Conservation (phyloP, 2,113 vertebrate genomes). For the Orycteropus afer region DNA sequence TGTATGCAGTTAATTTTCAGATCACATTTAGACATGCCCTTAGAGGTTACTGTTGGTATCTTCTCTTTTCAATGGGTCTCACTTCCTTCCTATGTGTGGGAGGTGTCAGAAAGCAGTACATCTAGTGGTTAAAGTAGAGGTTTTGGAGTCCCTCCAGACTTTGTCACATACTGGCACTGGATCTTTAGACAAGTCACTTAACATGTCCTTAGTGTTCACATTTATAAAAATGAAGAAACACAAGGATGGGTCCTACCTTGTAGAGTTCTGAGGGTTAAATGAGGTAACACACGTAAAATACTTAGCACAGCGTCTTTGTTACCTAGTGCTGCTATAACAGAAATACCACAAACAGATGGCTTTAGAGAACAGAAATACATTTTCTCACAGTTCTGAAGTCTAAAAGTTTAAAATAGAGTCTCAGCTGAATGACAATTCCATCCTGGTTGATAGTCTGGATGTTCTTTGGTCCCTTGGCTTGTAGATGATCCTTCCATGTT, state of each 20-base stretch:
- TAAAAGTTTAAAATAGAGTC: not conserved
- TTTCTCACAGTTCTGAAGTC: not conserved
- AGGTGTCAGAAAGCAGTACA: not conserved
- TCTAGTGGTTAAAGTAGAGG: not conserved
- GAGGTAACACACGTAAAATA: not conserved
- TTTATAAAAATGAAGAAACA: not conserved
- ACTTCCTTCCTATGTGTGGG: not conserved
- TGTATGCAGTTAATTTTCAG: slow-evolving; percentile 15
- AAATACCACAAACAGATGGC: not conserved
- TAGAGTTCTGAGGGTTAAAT: not conserved
- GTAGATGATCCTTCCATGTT: not conserved
- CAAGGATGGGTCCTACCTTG: not conserved
- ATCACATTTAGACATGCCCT: slow-evolving; percentile 18
- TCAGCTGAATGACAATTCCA: not conserved
- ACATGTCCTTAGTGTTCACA: not conserved
- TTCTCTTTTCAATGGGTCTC: not conserved
- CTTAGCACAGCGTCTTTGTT: not conserved
- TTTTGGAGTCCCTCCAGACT: not conserved
- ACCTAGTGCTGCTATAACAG: not conserved
- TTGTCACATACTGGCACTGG: not conserved
- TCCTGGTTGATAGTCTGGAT: not conserved
- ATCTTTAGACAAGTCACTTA: not conserved
- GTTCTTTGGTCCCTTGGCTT: not conserved
- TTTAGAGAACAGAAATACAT: not conserved
- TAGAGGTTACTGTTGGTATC: not conserved